phyloP scores from a whole-genome alignment of 2,888 invertebrate species.

The Neuroscelio doddi region DNA sequence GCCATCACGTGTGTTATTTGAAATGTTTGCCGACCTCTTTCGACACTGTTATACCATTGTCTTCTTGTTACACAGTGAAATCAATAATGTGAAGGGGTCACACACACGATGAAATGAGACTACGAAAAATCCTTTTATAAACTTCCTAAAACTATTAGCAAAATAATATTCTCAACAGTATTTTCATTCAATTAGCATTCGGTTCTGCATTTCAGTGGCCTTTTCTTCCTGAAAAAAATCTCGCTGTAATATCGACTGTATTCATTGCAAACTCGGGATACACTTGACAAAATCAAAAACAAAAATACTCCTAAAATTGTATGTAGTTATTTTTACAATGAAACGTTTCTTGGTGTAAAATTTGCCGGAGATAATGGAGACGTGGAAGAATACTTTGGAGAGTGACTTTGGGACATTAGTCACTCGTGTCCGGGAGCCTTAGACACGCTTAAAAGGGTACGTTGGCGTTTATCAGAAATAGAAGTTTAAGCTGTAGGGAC shows the following conservation, averaged over 20 bases:
- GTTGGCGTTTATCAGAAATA: conserved; percentile 16
- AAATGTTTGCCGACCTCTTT: conserved; percentile 38
- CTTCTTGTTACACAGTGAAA: conserved; percentile 37
- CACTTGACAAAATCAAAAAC: no score
- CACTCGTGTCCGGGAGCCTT: neutral
- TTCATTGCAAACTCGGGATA: no score
- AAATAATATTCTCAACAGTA: no score
- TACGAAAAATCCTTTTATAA: conserved; percentile 34
- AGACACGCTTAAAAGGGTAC: conserved; percentile 5
- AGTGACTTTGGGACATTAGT: neutral
- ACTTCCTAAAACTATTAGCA: conserved; percentile 4
- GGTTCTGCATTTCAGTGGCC: no score
- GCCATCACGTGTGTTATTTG: conserved; percentile 30
- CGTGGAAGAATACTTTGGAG: neutral
- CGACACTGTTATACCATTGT: conserved; percentile 37
- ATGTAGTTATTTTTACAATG: no score
- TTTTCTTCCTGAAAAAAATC: no score
- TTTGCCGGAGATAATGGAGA: neutral
- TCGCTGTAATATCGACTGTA: no score
- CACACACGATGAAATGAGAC: conserved; percentile 18
- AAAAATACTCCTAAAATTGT: neutral
- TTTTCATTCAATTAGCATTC: no score
- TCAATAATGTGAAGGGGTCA: conserved; percentile 34
- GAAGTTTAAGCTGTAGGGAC: conserved; percentile 30
- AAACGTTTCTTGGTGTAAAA: no score